Evolutionary conservation across 2,113 vertebrate species (phyloP).

Genomic region (Collichthys lucidus): DNA sequence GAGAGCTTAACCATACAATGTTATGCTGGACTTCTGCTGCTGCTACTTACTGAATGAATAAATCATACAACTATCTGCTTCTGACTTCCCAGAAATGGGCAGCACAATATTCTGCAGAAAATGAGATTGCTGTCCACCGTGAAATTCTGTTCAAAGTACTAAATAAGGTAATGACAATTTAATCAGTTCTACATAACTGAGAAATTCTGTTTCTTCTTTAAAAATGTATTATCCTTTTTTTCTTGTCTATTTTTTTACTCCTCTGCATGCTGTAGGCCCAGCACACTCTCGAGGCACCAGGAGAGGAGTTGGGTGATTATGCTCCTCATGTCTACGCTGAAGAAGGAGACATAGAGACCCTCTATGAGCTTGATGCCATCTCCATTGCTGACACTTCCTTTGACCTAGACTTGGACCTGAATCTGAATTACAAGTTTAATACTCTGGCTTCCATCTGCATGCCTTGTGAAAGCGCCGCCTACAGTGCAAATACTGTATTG

Average conservation of each 20-base stretch:
- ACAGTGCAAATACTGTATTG: background rate
- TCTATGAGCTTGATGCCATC: constrained; percentile 65
- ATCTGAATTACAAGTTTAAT: constrained; percentile 62
- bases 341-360: constrained; percentile 48
- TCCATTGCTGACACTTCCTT: constrained; percentile 68
- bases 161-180: constrained; percentile 5
- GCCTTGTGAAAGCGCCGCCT: background rate
- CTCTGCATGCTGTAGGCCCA: constrained; percentile 38
- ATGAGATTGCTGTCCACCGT: rapidly evolving
- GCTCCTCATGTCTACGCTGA: constrained; percentile 66
- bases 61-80: constrained; percentile 5
- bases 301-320: constrained; percentile 58
- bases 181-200: background rate
- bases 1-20: background rate
- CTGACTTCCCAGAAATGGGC: constrained; percentile 25
- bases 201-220: background rate
- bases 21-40: background rate
- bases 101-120: background rate
- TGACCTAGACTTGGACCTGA: constrained; percentile 44
- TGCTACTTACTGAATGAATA: background rate
- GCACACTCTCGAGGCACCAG: background rate
- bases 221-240: background rate
- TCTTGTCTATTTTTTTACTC: no score
- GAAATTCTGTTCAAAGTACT: background rate
- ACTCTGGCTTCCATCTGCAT: constrained; percentile 65